Percentiles rank a stretch among this genome's conserved stretches.
These are phyloP conservation scores for Pollenia amentaria DNA, from an alignment of 2,888 invertebrate species.

Conservation along the genomic window DNA sequence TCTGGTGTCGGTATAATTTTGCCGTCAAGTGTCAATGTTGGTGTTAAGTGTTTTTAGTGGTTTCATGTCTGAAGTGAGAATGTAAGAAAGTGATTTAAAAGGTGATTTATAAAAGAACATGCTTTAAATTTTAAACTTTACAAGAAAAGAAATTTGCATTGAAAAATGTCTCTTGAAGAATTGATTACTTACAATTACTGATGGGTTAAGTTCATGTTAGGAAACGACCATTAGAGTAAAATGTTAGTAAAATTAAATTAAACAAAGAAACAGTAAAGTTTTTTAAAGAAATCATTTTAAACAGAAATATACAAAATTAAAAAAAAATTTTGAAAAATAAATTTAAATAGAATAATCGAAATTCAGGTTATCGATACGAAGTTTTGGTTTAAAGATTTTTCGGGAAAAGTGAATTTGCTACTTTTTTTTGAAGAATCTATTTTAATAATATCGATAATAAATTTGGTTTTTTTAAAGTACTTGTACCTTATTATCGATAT, in stretches of 20 bases:
- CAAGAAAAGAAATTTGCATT: constrained; percentile 11
- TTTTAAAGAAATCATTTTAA: constrained; percentile 59
- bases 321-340: too few relatives aligned
- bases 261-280: constrained; percentile 15
- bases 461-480: too few relatives aligned
- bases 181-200: constrained; percentile 72
- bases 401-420: too few relatives aligned
- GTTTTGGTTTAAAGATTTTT: too few relatives aligned
- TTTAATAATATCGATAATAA: too few relatives aligned
- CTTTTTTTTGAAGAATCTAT: too few relatives aligned
- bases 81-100: constrained; percentile 14
- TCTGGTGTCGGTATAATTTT: constrained; percentile 7
- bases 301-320: constrained; percentile 13
- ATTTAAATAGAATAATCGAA: too few relatives aligned
- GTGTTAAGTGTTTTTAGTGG: constrained; percentile 43
- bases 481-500: too few relatives aligned
- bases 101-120: constrained; percentile 40
- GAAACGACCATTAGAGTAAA: constrained; percentile 45
- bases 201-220: constrained; percentile 62
- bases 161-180: constrained; percentile 6
- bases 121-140: constrained; percentile 19
- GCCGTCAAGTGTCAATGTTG: constrained; percentile 48
- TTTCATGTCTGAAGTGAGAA: constrained; percentile 39
- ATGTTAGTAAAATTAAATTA: constrained; percentile 47
- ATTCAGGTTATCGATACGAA: too few relatives aligned